Evolutionary conservation across 2,113 vertebrate genomes (phyloP).

Genomic region (Upupa epops): DNA sequence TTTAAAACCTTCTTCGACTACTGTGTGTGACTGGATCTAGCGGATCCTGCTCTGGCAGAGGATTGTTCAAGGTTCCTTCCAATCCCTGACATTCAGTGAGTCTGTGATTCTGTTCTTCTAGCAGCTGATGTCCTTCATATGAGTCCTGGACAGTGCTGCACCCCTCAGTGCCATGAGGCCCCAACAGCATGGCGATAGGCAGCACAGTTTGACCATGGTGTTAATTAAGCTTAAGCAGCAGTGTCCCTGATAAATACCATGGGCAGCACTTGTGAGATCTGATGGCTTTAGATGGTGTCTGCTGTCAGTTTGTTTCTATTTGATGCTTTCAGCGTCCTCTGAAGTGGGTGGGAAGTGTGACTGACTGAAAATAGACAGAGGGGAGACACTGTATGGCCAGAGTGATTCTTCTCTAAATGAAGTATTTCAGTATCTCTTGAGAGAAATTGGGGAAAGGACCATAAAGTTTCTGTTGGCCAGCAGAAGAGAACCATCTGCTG

Average conservation of each 20-base stretch:
- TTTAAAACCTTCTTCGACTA: no score
- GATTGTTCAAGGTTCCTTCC: no score
- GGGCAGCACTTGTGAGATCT: neutral
- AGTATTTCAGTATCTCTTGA: slow-evolving; percentile 18
- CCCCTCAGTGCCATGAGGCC: fast-evolving
- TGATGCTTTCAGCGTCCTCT: neutral
- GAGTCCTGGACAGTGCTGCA: neutral
- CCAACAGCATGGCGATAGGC: fast-evolving
- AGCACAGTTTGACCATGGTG: neutral
- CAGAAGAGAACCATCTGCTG: slow-evolving; percentile 61
- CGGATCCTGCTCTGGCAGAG: no score
- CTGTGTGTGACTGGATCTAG: no score
- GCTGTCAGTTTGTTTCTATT: neutral
- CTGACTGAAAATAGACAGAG: neutral
- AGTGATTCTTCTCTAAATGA: slow-evolving; percentile 46
- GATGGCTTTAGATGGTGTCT: neutral
- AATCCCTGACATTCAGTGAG: no score
- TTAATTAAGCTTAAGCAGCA: neutral
- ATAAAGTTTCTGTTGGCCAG: slow-evolving; percentile 52
- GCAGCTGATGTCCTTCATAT: neutral
- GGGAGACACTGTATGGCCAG: neutral
- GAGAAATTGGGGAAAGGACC: slow-evolving; percentile 28
- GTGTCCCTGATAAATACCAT: neutral
- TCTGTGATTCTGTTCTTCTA: no score
- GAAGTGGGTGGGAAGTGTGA: neutral